Conservation (phyloP, 2,888 invertebrate genomes). For the Eucriotettix oculatus region DNA sequence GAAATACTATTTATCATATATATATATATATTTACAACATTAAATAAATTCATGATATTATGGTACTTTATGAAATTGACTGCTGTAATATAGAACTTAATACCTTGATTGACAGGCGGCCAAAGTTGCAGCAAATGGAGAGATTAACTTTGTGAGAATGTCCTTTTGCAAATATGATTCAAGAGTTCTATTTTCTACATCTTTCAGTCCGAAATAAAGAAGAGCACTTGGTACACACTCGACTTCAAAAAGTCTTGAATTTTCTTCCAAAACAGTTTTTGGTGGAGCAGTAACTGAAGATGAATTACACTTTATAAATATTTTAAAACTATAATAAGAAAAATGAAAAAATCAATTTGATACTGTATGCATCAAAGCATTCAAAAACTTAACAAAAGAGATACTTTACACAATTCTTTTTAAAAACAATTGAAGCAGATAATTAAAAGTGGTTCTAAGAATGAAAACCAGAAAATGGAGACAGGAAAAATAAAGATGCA, state of each 20-base stretch:
- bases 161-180: neutral
- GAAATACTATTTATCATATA: neutral
- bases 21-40: neutral
- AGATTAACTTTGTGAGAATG: neutral
- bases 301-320: no score
- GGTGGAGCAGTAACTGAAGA: neutral
- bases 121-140: neutral
- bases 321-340: no score
- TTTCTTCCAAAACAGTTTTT: neutral
- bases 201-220: neutral
- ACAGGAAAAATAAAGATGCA: no score
- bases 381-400: no score
- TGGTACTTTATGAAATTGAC: neutral
- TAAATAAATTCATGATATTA: neutral
- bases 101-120: neutral
- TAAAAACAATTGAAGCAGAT: no score
- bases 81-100: neutral
- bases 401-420: no score
- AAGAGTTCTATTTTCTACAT: neutral
- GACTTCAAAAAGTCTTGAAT: neutral
- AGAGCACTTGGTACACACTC: neutral
- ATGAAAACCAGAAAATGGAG: no score
- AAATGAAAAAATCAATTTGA: no score
- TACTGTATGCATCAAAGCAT: no score
- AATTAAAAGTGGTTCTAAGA: no score